Base-by-base conservation (phyloP, 2,888 invertebrate genomes). In the Sepiola atlantica region DNA sequence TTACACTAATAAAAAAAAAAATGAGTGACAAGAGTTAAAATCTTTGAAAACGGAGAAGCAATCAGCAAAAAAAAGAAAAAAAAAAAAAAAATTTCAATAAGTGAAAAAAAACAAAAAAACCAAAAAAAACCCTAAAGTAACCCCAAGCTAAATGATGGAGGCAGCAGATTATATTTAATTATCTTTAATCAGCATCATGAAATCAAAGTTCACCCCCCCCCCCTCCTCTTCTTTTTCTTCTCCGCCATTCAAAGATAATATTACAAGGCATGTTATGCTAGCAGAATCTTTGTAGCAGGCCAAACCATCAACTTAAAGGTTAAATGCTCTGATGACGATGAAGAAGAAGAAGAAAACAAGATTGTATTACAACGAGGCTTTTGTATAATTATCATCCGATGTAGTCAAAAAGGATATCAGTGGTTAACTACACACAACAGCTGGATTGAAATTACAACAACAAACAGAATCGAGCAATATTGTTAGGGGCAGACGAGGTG, bases 241-340 rank as follows among this genome's bases (percentile, higher is more conserved):
- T 77, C 16, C 3, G n/a, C 32, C 77, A 77, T 77, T 77, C 77
- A 77, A 61, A 61, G 61, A 61, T 61, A 61, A 32, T 18, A 77
- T 77, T 14, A 77, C 16, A 32, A 32, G 32, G 12, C 77, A 77
- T 77, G 28, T n/a, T 28, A 77, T n/a, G 77, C n/a, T 77, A 77
- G 77, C n/a, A 77, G 77, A 45, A 45, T 45, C n/a, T 77, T 77
- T 28, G 10, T 77, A 77, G 28, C 77, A 77, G 2, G n/a, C 77
- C 77, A n/a, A 77, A 32, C 77, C 77, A 77, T 77, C n/a, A n/a
- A 32, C 77, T 77, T 77, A 77, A 77, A 77, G n/a, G n/a, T 77
- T 32, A 77, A n/a, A 32, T 77, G 77, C 32, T 77, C 77, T 77
- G 32, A 32, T 77, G 32, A 77, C 14, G n/a, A 77, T 16, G 77